Conservation (phyloP, 2,797 vertebrate genomes). For the Coracias cyanogaster region DNA sequence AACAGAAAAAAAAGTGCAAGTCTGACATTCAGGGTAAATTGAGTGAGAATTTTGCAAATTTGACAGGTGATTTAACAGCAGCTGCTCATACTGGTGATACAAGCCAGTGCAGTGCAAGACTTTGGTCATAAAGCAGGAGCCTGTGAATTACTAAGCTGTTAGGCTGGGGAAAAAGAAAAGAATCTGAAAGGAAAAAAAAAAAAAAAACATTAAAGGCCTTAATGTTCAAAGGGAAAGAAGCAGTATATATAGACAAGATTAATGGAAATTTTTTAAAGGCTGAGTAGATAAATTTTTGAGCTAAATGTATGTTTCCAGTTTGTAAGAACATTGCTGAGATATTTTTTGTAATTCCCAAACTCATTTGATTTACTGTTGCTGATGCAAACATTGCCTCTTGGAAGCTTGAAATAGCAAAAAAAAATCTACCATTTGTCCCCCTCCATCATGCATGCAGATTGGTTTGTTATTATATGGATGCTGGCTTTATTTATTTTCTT, state of each 20-base stretch:
- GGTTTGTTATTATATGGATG: background rate
- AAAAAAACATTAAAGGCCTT: background rate
- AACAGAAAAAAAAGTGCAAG: background rate
- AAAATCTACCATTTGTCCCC: background rate
- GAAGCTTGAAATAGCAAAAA: background rate
- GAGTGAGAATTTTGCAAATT: slow-evolving; percentile 51
- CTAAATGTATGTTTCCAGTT: background rate
- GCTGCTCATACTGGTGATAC: background rate
- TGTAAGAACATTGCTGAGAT: background rate
- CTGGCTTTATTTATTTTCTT: slow-evolving; percentile 47
- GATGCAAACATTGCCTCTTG: background rate
- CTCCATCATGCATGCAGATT: background rate
- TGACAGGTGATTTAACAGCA: slow-evolving; percentile 65
- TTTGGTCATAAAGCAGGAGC: background rate
- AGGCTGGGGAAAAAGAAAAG: background rate
- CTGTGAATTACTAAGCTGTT: background rate
- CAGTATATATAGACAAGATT: background rate
- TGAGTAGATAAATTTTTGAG: background rate
- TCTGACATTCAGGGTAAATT: slow-evolving; percentile 41
- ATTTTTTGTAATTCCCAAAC: slow-evolving; percentile 14
- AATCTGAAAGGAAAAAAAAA: background rate
- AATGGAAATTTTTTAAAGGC: background rate
- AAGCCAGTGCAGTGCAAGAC: background rate
- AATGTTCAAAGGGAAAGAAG: background rate
- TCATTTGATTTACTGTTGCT: background rate